Evolutionary conservation across 2,888 invertebrate genomes (phyloP), one percentile per base, ranked within the genome.

Genomic region (Coenonympha arcania): DNA sequence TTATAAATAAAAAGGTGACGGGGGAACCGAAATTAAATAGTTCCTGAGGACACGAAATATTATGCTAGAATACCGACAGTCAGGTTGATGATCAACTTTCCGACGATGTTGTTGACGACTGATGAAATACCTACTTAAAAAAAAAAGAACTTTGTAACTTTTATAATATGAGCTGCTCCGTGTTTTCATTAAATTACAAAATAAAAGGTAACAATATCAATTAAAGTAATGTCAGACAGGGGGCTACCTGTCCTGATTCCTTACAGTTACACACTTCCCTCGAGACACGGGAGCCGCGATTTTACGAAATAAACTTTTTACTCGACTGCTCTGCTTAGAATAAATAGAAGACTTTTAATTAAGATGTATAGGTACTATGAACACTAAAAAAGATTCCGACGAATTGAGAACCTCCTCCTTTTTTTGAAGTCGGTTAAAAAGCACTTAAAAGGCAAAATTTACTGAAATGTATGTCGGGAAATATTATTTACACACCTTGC

Each of bases 261-360:
- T 37, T 37, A 22, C 15, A 37, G 15, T 37, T 37, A 22, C 15
- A 37, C 15, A 13, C 13, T 9, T 13, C 37, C 37, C 37, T 37
- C 37, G 37, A 37, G 37, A 22, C 37, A 22, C 15, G 4, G 13
- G 22, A 37, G 37, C 4, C 1, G 22, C 22, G 20, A 20, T 8
- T 22, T 11, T 4, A 22, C 58, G 58, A 63, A 37, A 37, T n/a
- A 15, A 37, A 13, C 13, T 22, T 37, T 37, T 22, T 37, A 13
- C 22, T 22, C 6, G 13, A 22, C 13, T 13, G 13, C 22, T 8
- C 4, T 9, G 37, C 37, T 13, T n/a, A n/a, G 6, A 36, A 36
- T 11, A 36, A 36, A 36, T 36, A 36, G 20, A 36, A 36, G 34
- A 18, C 9, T 34, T 34, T 16, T 34, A 18, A 18, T 34, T 6